Percentiles rank a stretch among this genome's conserved stretches.
Conservation (phyloP, 2,888 invertebrate genomes). For the Drosophila prolongata region DNA sequence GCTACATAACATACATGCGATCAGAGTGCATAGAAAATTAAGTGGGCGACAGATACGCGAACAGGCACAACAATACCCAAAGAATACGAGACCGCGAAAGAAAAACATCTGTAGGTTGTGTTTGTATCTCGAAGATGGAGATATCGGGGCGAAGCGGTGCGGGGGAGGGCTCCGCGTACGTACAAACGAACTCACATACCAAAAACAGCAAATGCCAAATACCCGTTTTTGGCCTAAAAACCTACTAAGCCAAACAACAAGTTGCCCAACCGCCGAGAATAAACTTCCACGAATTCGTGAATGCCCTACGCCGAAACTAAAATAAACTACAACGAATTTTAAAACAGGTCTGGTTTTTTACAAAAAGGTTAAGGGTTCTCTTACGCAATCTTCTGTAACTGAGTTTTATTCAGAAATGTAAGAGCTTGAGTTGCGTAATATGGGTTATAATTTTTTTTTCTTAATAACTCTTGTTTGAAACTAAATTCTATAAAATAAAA, state of each 20-base stretch:
- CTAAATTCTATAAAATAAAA: no score
- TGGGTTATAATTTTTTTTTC: no score
- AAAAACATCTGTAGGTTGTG: constrained; percentile 34
- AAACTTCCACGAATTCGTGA: constrained; percentile 48
- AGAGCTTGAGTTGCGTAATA: no score
- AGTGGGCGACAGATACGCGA: constrained; percentile 35
- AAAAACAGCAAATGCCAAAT: constrained; percentile 56
- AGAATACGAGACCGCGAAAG: constrained; percentile 6
- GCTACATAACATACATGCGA: constrained; percentile 18
- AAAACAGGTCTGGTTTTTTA: background rate
- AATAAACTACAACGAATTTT: background rate
- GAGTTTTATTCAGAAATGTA: background rate
- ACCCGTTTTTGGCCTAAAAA: constrained; percentile 75
- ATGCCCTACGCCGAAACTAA: constrained; percentile 22
- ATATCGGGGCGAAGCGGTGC: constrained; percentile 10
- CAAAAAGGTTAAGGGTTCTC: background rate
- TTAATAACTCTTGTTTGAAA: no score
- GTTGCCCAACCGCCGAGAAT: constrained; percentile 36
- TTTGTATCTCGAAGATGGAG: constrained; percentile 16
- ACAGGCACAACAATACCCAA: constrained; percentile 7
- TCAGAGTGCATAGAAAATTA: constrained; percentile 53
- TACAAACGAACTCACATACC: constrained; percentile 16
- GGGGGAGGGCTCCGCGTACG: constrained; percentile 15
- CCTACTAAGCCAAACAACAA: constrained; percentile 64
- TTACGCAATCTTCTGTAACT: background rate